These are phyloP conservation scores for Phylloscopus trochiloides DNA, from an alignment of 2,113 vertebrate species.

Conservation along the genomic window DNA sequence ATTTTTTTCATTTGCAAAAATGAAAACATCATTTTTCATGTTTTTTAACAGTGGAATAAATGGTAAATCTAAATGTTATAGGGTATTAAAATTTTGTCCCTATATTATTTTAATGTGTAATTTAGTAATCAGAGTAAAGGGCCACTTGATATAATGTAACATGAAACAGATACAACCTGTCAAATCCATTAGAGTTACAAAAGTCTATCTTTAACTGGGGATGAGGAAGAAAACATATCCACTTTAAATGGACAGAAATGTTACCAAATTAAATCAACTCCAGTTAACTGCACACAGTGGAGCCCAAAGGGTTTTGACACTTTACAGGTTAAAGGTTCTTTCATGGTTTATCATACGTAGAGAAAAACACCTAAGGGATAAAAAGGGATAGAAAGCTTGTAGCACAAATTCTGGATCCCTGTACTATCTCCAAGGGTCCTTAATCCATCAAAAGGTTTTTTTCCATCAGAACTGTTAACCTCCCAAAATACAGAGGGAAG, in stretches of 20 bases:
- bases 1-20: neutral
- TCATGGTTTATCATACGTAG: neutral
- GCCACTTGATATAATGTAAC: neutral
- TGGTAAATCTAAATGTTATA: neutral
- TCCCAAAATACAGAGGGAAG: neutral
- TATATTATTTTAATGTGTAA: neutral
- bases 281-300: neutral
- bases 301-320: neutral
- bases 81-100: neutral
- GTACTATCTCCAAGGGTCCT: neutral
- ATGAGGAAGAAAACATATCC: neutral
- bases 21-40: neutral
- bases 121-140: neutral
- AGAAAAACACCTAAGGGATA: neutral
- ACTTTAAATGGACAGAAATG: neutral
- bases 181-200: neutral
- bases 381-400: constrained; percentile 2
- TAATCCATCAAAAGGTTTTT: constrained; percentile 16
- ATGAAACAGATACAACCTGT: neutral
- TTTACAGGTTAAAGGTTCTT: neutral
- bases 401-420: neutral
- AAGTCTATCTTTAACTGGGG: neutral
- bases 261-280: neutral
- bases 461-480: constrained; percentile 13
- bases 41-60: neutral